Evolutionary conservation across 2,797 vertebrate genomes (phyloP).

Genomic region (Helostoma temminkii): DNA sequence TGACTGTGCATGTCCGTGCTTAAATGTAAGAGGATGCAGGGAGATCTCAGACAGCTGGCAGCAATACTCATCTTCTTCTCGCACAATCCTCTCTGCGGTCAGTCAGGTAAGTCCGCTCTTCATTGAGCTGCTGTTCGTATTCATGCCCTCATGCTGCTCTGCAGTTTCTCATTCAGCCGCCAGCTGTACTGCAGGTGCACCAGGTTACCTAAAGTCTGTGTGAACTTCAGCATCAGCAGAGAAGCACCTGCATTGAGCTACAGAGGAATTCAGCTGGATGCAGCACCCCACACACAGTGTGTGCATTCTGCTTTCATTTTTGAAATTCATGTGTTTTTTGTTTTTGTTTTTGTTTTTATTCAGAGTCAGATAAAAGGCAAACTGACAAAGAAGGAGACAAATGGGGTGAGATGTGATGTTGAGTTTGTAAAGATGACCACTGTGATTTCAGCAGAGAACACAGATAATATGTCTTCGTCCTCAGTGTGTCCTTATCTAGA

Average conservation of each 20-base stretch:
- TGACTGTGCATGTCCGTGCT: slow-evolving; percentile 48
- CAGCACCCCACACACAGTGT: neutral
- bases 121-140: neutral
- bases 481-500: neutral
- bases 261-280: neutral
- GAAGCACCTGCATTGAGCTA: slow-evolving; percentile 52
- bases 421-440: neutral
- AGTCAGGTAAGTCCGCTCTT: slow-evolving; percentile 42
- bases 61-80: neutral
- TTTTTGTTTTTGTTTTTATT: too few relatives aligned
- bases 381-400: neutral
- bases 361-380: neutral
- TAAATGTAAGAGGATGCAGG: slow-evolving; percentile 34
- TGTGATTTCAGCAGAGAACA: neutral
- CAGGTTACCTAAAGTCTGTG: slow-evolving; percentile 51
- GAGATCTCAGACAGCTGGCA: slow-evolving; percentile 21
- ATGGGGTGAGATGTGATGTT: neutral
- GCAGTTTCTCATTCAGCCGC: slow-evolving; percentile 35
- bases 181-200: slow-evolving; percentile 62
- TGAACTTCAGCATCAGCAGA: slow-evolving; percentile 61
- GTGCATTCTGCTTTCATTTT: neutral
- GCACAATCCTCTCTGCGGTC: slow-evolving; percentile 18
- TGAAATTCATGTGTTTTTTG: accelerated
- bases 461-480: neutral
- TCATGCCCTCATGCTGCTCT: slow-evolving; percentile 4